phyloP scores from a whole-genome alignment of 1,140 invertebrate species.

The Caenorhabditis remanei region DNA sequence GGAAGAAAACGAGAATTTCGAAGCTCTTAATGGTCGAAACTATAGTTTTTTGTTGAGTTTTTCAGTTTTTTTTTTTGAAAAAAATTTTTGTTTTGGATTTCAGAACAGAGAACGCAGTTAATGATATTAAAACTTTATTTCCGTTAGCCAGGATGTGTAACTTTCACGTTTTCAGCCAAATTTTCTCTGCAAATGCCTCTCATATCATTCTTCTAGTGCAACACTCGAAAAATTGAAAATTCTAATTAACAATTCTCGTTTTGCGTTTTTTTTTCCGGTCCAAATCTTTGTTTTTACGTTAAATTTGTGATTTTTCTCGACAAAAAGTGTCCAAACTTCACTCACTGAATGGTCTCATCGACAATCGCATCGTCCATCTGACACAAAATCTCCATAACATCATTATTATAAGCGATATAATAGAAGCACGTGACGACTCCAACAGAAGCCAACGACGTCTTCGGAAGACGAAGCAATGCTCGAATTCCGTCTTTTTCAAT shows the following conservation, averaged over 20 bases:
- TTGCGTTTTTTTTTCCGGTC: not conserved
- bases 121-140: too few relatives aligned
- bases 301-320: not conserved
- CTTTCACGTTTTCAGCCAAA: too few relatives aligned
- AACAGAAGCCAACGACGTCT: conserved; percentile 82
- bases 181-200: too few relatives aligned
- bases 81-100: too few relatives aligned
- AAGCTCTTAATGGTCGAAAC: too few relatives aligned
- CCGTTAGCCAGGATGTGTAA: too few relatives aligned
- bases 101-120: too few relatives aligned
- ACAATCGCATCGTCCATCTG: conserved; percentile 86
- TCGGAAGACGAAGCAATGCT: conserved; percentile 85
- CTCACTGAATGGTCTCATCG: conserved; percentile 85
- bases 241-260: not conserved
- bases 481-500: conserved; percentile 87
- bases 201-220: too few relatives aligned
- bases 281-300: not conserved
- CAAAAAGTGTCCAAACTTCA: not conserved
- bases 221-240: too few relatives aligned
- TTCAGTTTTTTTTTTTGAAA: too few relatives aligned
- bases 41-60: too few relatives aligned
- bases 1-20: too few relatives aligned
- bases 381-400: conserved; percentile 95
- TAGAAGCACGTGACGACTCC: conserved; percentile 95
- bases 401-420: conserved; percentile 95